These are phyloP conservation scores for Esox masquinongy DNA, from an alignment of 2,797 vertebrate species.

Conservation along the genomic window DNA sequence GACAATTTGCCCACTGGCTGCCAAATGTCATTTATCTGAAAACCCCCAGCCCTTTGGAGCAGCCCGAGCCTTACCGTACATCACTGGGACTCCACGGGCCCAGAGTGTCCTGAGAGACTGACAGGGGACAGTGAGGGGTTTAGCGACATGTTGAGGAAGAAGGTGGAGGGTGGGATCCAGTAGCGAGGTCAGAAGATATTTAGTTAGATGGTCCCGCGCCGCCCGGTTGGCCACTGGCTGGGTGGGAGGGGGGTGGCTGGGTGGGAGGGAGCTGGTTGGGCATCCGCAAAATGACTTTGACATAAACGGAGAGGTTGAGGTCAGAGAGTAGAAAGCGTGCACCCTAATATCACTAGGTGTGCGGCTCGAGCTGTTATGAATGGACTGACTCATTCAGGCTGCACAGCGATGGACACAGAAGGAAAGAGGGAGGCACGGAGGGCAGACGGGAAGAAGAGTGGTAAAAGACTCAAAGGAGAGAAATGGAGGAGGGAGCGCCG, in stretches of 20 bases:
- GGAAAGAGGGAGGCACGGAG: neutral
- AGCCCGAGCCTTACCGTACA: constrained; percentile 9
- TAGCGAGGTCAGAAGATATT: neutral
- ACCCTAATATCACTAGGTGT: neutral
- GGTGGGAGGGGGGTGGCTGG: neutral
- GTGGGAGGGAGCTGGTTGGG: neutral
- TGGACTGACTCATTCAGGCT: constrained; percentile 29
- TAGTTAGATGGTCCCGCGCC: too few relatives aligned
- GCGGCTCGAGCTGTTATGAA: constrained; percentile 16
- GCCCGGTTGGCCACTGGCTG: neutral
- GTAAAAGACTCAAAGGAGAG: neutral
- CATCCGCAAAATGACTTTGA: neutral
- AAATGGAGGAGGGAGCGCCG: neutral
- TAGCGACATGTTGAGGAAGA: neutral
- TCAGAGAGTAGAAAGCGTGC: neutral
- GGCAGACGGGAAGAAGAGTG: neutral
- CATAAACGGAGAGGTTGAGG: too few relatives aligned
- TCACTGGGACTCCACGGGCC: neutral
- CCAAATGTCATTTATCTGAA: constrained; percentile 29
- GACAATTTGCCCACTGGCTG: neutral
- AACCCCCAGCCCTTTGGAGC: neutral
- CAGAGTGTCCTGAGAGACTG: neutral
- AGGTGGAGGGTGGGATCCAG: neutral
- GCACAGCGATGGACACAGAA: constrained; percentile 5
- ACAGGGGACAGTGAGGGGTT: neutral